Conservation (phyloP, 2,113 vertebrate species). For the Casuarius casuarius region DNA sequence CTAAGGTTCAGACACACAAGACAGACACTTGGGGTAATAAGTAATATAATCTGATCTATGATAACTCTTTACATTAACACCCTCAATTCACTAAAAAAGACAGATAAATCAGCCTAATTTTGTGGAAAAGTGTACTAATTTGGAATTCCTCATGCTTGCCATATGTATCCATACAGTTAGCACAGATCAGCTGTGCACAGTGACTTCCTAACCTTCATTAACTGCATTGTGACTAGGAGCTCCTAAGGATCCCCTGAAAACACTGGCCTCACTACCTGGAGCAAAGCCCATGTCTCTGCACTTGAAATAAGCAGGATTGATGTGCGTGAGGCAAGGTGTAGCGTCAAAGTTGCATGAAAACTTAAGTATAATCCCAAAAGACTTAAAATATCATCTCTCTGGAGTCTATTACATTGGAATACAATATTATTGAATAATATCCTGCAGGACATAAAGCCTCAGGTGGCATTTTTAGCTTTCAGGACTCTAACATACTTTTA, state of each 20-base stretch:
- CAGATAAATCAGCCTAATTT: too few relatives aligned
- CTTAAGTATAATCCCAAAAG: not conserved
- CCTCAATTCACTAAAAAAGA: not conserved
- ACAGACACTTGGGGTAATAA: too few relatives aligned
- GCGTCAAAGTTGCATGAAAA: not conserved
- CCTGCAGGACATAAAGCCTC: not conserved
- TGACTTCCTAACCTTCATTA: not conserved
- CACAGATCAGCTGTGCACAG: not conserved
- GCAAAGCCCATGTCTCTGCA: accelerated
- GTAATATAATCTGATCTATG: not conserved
- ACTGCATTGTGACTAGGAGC: not conserved
- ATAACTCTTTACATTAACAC: too few relatives aligned
- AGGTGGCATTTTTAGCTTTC: not conserved
- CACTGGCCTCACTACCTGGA: not conserved
- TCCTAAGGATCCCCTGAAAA: not conserved
- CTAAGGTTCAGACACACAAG: not conserved
- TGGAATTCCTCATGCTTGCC: not conserved
- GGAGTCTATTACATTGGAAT: not conserved
- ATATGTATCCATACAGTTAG: too few relatives aligned
- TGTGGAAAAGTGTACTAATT: accelerated
- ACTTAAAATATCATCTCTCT: not conserved
- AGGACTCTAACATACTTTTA: not conserved
- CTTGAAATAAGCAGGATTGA: not conserved
- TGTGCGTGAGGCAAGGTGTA: not conserved
- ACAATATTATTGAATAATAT: not conserved